Evolutionary conservation across 2,888 invertebrate species (phyloP), one percentile per base, ranked within the genome.

Genomic region (Pheosia tremula): DNA sequence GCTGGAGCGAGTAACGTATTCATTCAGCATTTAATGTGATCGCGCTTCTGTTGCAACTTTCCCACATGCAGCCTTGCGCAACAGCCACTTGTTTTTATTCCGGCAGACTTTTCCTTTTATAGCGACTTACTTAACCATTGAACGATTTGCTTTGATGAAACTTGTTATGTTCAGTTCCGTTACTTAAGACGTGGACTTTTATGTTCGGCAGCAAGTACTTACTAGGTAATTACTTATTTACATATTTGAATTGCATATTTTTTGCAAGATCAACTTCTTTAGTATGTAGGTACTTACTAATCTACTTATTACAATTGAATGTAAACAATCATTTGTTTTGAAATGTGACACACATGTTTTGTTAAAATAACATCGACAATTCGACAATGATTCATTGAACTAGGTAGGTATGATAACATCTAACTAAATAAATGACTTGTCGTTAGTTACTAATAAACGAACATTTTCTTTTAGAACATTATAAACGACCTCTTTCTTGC

Each of bases 61-160:
- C 91, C 88, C 91, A 91, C 88, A 88, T 85, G 85, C 83, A 86
- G 79, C 81, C 87, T 93, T 93, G 90, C 90, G 91, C 89, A 91
- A 92, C 86, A 81, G 78, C 79, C 82, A 81, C 84, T 86, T 86
- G 90, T 91, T 91, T 89, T 91, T 91, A 87, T 91, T 88, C 87
- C 88, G 85, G 80, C 81, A 83, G 79, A 89, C 87, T 91, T 89
- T 88, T 91, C 88, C 90, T 88, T 89, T 89, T 87, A 84, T 80
- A 78, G 76, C 80, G 85, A 77, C 79, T 82, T 77, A 83, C 81
- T 77, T 79, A 78, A 61, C 78, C 74, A 74, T 63, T 78, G 81
- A 80, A 75, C 79, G 36, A 36, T 80, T 82, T 74, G 77, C 76
- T 77, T 76, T 74, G 61, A 62, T 69, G 73, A 77, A 77, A 80